A percentile compares a stretch with the other conserved stretches of the same genome.
These are phyloP conservation scores for Drosophila pruinosa DNA, from an alignment of 1,140 invertebrate genomes.

Conservation along the genomic window DNA sequence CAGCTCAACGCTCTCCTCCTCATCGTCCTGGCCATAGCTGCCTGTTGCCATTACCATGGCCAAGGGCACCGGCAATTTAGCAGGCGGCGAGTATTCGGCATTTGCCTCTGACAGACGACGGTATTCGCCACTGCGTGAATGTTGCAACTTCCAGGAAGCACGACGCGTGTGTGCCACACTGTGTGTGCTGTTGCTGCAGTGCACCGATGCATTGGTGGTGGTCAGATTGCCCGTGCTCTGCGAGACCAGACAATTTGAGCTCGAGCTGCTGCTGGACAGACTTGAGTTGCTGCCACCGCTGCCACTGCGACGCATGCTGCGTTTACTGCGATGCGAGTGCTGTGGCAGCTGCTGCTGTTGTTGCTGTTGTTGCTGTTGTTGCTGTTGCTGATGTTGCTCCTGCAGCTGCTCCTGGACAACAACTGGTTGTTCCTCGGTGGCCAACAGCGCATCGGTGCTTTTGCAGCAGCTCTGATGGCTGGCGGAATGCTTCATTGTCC, in stretches of 20 bases:
- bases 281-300: slow-evolving; percentile 67
- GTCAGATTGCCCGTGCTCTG: slow-evolving; percentile 64
- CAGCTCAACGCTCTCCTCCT: slow-evolving; percentile 69
- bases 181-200: slow-evolving; percentile 56
- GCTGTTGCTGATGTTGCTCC: not conserved
- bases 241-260: slow-evolving; percentile 64
- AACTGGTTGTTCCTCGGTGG: slow-evolving; percentile 41
- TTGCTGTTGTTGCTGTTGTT: slow-evolving; percentile 10
- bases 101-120: slow-evolving; percentile 62
- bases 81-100: slow-evolving; percentile 62
- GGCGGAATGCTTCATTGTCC: slow-evolving; percentile 74
- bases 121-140: slow-evolving; percentile 69
- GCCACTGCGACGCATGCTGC: slow-evolving; percentile 46
- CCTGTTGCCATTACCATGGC: slow-evolving; percentile 6
- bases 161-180: slow-evolving; percentile 57
- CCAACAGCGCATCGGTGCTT: slow-evolving; percentile 73
- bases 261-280: slow-evolving; percentile 67
- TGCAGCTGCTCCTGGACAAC: slow-evolving; percentile 6
- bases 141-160: slow-evolving; percentile 72
- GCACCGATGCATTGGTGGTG: slow-evolving; percentile 58
- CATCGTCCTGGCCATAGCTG: slow-evolving; percentile 44
- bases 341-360: slow-evolving; percentile 3
- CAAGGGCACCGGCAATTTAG: slow-evolving; percentile 47
- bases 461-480: slow-evolving; percentile 76
- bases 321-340: slow-evolving; percentile 8